Percentiles rank a stretch among this genome's conserved stretches.
phyloP scores from a whole-genome alignment of 2,797 vertebrate species.

The Acipenser ruthenus region DNA sequence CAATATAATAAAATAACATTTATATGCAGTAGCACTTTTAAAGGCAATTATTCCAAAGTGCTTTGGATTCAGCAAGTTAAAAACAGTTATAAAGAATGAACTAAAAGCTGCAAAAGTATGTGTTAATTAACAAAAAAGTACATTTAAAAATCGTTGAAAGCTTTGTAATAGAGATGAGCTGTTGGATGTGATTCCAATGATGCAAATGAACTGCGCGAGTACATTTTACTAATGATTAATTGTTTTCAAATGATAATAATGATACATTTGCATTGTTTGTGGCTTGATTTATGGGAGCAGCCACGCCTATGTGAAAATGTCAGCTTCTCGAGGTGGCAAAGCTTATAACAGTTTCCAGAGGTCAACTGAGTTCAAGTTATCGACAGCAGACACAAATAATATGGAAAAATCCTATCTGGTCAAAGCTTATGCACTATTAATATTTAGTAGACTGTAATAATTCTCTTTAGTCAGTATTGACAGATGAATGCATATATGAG shows the following conservation, averaged over 20 bases:
- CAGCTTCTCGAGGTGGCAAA: conserved; percentile 19
- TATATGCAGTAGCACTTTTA: too few species aligned
- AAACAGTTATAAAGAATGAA: too few species aligned
- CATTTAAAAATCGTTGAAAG: too few species aligned
- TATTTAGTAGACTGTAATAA: conserved; percentile 34
- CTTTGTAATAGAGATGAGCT: too few species aligned
- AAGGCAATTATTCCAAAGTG: too few species aligned
- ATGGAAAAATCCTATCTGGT: conserved; percentile 38
- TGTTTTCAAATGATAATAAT: conserved; percentile 13
- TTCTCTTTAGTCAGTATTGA: conserved; percentile 32
- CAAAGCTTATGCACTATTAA: conserved; percentile 39
- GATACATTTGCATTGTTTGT: conserved; percentile 14
- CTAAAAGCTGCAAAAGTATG: too few species aligned
- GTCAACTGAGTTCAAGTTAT: conserved; percentile 50
- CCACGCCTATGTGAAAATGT: conserved; percentile 4
- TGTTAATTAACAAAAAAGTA: too few species aligned
- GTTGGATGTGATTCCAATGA: too few species aligned
- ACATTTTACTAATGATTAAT: too few species aligned
- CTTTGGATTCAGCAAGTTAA: too few species aligned
- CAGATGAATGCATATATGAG: conserved; percentile 24
- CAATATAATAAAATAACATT: too few species aligned
- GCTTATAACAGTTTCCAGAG: conserved; percentile 33
- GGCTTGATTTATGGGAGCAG: conserved; percentile 20
- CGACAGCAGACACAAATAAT: conserved; percentile 44
- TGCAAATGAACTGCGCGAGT: too few species aligned